These are phyloP conservation scores for Mungos mungo DNA, from an alignment of 2,113 vertebrate species.

Conservation along the genomic window DNA sequence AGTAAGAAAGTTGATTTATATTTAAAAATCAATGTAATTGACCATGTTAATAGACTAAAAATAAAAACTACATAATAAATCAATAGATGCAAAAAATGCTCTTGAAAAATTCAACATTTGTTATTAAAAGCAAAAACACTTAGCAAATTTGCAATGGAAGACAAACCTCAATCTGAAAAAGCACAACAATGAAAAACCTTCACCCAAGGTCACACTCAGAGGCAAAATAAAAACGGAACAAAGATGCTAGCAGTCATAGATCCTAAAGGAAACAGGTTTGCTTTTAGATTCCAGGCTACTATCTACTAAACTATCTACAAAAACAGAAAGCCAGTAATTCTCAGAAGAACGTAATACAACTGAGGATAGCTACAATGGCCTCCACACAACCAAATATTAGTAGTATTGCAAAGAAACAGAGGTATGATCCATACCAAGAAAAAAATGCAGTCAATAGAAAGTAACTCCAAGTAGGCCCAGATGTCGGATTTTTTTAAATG, in stretches of 20 bases:
- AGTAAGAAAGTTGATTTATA: neutral
- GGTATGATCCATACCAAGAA: neutral
- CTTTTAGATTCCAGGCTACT: neutral
- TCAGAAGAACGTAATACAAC: neutral
- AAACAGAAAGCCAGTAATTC: neutral
- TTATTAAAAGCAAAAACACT: neutral
- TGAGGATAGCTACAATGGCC: neutral
- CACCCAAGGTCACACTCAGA: neutral
- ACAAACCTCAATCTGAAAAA: conserved; percentile 26
- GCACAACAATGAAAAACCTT: neutral
- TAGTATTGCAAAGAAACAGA: neutral
- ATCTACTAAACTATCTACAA: neutral
- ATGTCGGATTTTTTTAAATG: neutral
- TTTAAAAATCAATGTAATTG: conserved; percentile 15
- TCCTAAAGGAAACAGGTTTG: neutral
- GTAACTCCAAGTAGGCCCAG: neutral
- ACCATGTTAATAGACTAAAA: neutral
- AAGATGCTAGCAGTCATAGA: neutral
- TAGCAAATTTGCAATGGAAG: neutral
- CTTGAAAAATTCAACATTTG: neutral
- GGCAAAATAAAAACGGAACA: neutral
- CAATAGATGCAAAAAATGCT: neutral
- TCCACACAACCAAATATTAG: neutral
- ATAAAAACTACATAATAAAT: neutral
- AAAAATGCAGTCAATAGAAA: neutral